Base-by-base conservation (phyloP, 2,797 vertebrate genomes). In the Nasua narica region DNA sequence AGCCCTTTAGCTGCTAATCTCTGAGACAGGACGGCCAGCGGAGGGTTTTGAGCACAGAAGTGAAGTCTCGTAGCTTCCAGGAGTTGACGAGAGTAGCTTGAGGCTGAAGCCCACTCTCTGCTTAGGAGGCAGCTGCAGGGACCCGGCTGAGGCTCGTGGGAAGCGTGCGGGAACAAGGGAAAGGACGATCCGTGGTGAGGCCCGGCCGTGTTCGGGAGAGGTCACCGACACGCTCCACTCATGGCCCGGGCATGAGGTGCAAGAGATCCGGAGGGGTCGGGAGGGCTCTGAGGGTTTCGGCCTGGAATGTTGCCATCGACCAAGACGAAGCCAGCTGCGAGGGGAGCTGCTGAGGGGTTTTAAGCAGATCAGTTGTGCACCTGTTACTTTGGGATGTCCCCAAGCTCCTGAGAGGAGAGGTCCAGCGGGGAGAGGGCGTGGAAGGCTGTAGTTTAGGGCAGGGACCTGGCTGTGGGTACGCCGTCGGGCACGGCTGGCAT, bases 231-330 rank as follows among this genome's bases (percentile, higher is more conserved):
- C 21, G 14, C 10, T 29, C 48, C n/a, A 27, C 76, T 35, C 21
- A 16, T 50, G 18, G 60, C 19, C 72, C 43, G 6, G 67, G 52
- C 10, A 1, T 23, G 62, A 84, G 8, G 3, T 52, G 5, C 4
- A 3, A 14, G 85, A 37, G 7, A 23, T n/a, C 15, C 1, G 8
- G 27, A 13, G 48, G 65, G 21, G 1, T 0, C 2, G 11, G 35
- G 72, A 35, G 32, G 74, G 5, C 50, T 12, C 37, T 6, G 1
- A 13, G 40, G 25, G 62, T 7, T 21, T 69, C 4, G 35, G 65
- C 13, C 18, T 60, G 16, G 32, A 4, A 23, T 15, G 8, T n/a
- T 37, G 58, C 78, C 10, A 7, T 14, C 15, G 14, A 5, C 50
- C 7, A 23, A 79, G 43, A 27, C 0, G 18, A 58, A 19, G 65